Evolutionary conservation across 1,140 invertebrate genomes (phyloP), one percentile per base, ranked within the genome.

Genomic region (Sarcophaga bullata): DNA sequence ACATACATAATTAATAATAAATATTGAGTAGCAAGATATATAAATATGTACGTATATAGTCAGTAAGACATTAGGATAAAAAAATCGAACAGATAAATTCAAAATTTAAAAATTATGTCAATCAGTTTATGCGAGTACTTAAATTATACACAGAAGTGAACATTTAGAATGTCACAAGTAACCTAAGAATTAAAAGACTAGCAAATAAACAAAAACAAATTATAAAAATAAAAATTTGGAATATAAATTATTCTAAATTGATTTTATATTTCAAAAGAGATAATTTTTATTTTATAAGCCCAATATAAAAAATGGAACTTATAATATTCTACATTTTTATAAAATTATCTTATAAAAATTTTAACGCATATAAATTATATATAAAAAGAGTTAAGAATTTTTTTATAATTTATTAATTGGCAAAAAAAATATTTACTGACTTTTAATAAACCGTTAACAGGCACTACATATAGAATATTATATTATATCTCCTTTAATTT

Each of bases 401-500:
- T 73, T 73, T 9, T 19, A 68, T n/a, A 19, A 68, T 50, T 50
- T 50, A 3, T 47, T 73, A 17, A 19, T 52, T 78, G 47, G 75
- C 17, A 75, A 4, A 68, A 6, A 75, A 78, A 78, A 25, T 72
- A 19, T 78, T 76, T 10, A 49, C 6, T 76, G 73, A 76, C 15
- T 49, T 47, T 25, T 52, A 78, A 78, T 25, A 15, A 50, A 78
- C 50, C 19, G 17, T n/a, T 8, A 78, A 78, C 75, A 78, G 75
- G 75, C 75, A 78, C 75, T 78, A 78, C 75, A 78, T 47, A 52
- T 11, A 50, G 50, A 68, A 78, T 78, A 25, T 78, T 50, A 25
- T 78, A 19, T 68, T 19, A 68, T 68, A 68, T 19, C 19, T 68
- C 17, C 1, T 25, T 68, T 68, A 68, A 10, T 25, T 25, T 68